These are phyloP conservation scores for Pao palembangensis DNA, from an alignment of 2,113 vertebrate genomes.

Conservation along the genomic window DNA sequence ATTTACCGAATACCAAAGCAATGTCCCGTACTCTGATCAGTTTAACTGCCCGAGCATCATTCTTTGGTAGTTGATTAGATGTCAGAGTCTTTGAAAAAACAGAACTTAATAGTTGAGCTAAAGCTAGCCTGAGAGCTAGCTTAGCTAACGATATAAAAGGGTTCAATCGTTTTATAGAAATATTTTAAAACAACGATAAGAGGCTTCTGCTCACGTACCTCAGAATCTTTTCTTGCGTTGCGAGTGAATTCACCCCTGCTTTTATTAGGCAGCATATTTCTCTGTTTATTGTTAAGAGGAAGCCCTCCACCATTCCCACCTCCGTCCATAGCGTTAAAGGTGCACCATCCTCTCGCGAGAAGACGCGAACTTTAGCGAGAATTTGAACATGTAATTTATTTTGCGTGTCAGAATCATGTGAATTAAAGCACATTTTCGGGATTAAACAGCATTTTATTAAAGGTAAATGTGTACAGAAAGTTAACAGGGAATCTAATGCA, in stretches of 20 bases:
- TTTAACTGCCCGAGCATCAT: background rate
- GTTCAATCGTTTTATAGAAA: constrained; percentile 2
- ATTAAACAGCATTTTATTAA: constrained; percentile 60
- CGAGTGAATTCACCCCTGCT: constrained; percentile 83
- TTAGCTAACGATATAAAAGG: constrained; percentile 28
- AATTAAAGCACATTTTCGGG: background rate
- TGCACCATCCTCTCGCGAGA: constrained; percentile 58
- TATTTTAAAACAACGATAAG: background rate
- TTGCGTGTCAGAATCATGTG: too few species aligned
- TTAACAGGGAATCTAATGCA: constrained; percentile 21
- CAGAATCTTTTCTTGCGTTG: constrained; percentile 90
- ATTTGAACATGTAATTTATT: background rate
- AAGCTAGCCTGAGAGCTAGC: constrained; percentile 7
- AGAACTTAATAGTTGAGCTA: background rate
- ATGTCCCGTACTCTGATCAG: background rate
- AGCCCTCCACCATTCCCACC: constrained; percentile 69
- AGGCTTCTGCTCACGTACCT: constrained; percentile 72
- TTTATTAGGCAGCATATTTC: constrained; percentile 74
- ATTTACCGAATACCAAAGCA: too few species aligned
- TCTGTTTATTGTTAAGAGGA: constrained; percentile 85
- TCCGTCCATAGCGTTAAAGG: constrained; percentile 78
- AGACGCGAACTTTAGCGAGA: constrained; percentile 42
- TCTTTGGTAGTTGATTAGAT: background rate
- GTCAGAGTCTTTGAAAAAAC: background rate
- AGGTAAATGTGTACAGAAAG: constrained; percentile 44